A percentile compares a stretch with the other conserved stretches of the same genome.
Conservation (phyloP, 1,140 invertebrate species). For the Cylas formicarius region DNA sequence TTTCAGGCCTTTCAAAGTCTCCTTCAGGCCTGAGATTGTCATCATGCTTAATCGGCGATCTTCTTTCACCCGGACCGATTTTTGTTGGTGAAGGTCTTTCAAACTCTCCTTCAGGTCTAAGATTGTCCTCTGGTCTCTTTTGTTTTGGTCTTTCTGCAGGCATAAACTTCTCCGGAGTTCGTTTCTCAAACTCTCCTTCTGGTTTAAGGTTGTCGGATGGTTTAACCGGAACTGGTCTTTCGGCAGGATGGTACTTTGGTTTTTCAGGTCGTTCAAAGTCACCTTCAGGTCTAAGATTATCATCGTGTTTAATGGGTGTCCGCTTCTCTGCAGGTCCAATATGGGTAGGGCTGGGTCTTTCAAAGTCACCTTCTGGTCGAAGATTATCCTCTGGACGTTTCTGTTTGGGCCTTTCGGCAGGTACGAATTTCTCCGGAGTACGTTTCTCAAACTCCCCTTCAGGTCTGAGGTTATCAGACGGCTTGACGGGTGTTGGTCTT, state of each 20-base stretch:
- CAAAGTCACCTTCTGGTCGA: constrained; percentile 51
- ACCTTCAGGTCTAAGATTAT: constrained; percentile 56
- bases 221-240: constrained; percentile 41
- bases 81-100: constrained; percentile 34
- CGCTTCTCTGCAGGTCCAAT: constrained; percentile 48
- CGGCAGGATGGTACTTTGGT: constrained; percentile 43
- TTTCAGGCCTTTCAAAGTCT: constrained; percentile 44
- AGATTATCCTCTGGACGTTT: constrained; percentile 46
- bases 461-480: constrained; percentile 46
- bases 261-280: constrained; percentile 47
- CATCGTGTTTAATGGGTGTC: constrained; percentile 41
- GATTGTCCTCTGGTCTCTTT: constrained; percentile 48
- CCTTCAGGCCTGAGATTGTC: constrained; percentile 51
- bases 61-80: constrained; percentile 37
- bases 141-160: constrained; percentile 29
- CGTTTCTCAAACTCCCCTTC: constrained; percentile 55
- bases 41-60: constrained; percentile 45
- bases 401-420: constrained; percentile 45
- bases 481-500: constrained; percentile 44
- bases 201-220: constrained; percentile 48
- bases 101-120: constrained; percentile 52
- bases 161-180: constrained; percentile 43
- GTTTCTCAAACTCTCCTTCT: constrained; percentile 51
- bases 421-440: constrained; percentile 38
- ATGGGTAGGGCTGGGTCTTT: constrained; percentile 43